These are phyloP conservation scores for Phyllopteryx taeniolatus DNA, from an alignment of 2,113 vertebrate species.

Conservation along the genomic window DNA sequence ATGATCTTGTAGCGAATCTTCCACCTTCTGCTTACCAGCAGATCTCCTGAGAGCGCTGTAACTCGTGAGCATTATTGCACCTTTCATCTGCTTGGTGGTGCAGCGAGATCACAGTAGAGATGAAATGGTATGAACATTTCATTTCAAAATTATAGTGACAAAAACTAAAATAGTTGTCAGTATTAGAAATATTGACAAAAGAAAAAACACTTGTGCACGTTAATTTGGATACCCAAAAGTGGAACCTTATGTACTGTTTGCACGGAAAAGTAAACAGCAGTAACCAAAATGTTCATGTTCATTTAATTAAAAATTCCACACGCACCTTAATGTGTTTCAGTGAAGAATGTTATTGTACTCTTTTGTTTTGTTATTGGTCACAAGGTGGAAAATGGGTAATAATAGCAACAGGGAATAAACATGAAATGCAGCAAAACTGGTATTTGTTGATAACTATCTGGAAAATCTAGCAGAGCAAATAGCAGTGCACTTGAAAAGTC, in stretches of 20 bases:
- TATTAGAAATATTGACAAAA: no score
- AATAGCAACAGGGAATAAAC: background rate
- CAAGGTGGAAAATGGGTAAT: background rate
- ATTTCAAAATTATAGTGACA: background rate
- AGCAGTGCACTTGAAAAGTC: no score
- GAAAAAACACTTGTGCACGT: no score
- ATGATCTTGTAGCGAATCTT: constrained; percentile 15
- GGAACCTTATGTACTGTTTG: background rate
- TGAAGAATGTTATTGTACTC: background rate
- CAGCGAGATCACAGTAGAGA: constrained; percentile 16
- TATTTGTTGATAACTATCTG: background rate
- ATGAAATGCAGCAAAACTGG: background rate
- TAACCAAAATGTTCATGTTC: background rate
- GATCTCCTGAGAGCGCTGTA: no score
- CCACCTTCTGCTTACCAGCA: constrained; percentile 25
- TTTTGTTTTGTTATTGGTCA: background rate
- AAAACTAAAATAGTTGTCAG: no score
- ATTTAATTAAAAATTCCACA: background rate
- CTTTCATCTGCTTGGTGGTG: constrained; percentile 16
- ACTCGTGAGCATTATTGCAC: no score
- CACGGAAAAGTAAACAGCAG: background rate
- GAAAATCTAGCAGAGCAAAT: background rate
- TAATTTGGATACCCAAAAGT: no score
- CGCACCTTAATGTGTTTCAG: background rate
- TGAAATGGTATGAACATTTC: background rate